Conservation (phyloP, 2,888 invertebrate genomes). For the Ormyrus rosae region DNA sequence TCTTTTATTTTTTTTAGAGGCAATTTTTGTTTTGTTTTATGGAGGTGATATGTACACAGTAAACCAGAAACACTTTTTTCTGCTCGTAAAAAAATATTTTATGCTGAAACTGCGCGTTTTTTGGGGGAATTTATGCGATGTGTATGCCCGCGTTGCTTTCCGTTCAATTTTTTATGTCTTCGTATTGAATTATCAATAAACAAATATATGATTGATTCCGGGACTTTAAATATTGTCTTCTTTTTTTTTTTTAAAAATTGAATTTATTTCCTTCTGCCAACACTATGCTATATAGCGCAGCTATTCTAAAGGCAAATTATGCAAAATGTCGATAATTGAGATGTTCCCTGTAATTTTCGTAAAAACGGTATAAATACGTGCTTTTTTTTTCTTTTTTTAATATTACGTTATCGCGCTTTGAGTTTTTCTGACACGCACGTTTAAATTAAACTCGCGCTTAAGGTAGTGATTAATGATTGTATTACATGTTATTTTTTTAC, state of each 20-base stretch:
- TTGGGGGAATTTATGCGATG: neutral
- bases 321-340: slow-evolving; percentile 5
- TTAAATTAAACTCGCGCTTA: neutral
- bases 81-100: slow-evolving; percentile 38
- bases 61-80: slow-evolving; percentile 25
- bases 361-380: neutral
- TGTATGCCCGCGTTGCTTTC: neutral
- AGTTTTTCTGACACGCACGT: neutral
- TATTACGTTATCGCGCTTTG: slow-evolving; percentile 4
- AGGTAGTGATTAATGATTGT: too few species aligned
- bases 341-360: neutral
- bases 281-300: neutral
- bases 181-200: slow-evolving; percentile 9
- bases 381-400: neutral
- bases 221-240: neutral
- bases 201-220: slow-evolving; percentile 10
- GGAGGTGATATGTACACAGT: slow-evolving; percentile 14
- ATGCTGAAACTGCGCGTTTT: slow-evolving; percentile 10
- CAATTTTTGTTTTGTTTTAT: slow-evolving; percentile 23
- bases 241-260: too few species aligned
- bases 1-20: slow-evolving; percentile 18
- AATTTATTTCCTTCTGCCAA: too few species aligned
- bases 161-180: slow-evolving; percentile 1
- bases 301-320: neutral
- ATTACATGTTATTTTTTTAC: too few species aligned